Evolutionary conservation across 2,113 vertebrate genomes (phyloP).

Genomic region (Dromiciops gliroides): DNA sequence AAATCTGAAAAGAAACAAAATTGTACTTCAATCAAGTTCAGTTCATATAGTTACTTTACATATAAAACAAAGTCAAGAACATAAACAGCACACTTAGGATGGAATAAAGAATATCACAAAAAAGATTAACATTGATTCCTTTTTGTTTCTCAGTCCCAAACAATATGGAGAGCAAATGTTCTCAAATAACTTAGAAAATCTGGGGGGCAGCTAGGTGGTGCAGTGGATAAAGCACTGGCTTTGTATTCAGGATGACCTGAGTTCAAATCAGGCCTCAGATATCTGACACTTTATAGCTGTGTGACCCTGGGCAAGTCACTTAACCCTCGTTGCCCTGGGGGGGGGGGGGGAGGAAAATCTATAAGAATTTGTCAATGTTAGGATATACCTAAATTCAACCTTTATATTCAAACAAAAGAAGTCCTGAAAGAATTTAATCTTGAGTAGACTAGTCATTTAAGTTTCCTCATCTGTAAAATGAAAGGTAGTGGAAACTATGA

Average conservation of each 20-base stretch:
- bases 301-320: no score
- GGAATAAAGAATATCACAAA: constrained; percentile 5
- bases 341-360: no score
- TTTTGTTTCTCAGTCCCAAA: neutral
- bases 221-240: no score
- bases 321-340: no score
- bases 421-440: neutral
- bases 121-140: neutral
- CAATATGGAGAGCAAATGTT: constrained; percentile 2
- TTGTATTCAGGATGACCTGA: no score
- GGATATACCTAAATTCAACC: constrained; percentile 2
- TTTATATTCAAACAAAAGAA: neutral
- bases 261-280: no score
- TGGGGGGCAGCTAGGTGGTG: no score
- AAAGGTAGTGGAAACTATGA: neutral
- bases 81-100: constrained; percentile 20
- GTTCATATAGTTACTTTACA: constrained; percentile 38
- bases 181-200: constrained; percentile 11
- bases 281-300: no score
- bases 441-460: neutral
- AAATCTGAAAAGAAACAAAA: constrained; percentile 90
- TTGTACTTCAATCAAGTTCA: constrained; percentile 74
- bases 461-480: neutral
- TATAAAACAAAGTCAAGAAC: constrained; percentile 46
- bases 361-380: constrained; percentile 21